These are phyloP conservation scores for Bradypodion pumilum DNA, from an alignment of 2,797 vertebrate species.

Conservation along the genomic window DNA sequence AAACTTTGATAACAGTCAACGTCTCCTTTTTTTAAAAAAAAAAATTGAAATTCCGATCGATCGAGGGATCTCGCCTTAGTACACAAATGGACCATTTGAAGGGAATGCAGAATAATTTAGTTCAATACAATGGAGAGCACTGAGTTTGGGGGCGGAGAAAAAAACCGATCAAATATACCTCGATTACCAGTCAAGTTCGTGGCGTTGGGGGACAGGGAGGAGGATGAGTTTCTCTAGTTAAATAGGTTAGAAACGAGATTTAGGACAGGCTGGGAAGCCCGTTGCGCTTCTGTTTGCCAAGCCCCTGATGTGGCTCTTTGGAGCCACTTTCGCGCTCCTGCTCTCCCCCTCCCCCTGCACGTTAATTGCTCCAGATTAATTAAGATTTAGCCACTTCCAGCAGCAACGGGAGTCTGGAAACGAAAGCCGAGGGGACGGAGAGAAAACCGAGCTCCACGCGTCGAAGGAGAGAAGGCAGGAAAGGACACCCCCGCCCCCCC, in stretches of 20 bases:
- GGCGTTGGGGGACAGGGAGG: neutral
- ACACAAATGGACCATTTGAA: neutral
- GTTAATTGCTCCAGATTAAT: neutral
- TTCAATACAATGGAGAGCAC: neutral
- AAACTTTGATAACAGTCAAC: neutral
- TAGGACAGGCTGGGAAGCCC: neutral
- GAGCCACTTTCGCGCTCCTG: too few species aligned
- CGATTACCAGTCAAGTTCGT: neutral
- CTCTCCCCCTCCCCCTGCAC: too few species aligned
- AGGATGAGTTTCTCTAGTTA: neutral
- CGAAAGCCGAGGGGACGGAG: too few species aligned
- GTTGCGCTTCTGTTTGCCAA: neutral
- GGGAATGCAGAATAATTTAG: neutral
- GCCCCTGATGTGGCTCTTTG: accelerated
- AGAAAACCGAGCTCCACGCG: neutral
- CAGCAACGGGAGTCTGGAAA: neutral
- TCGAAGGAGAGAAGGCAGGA: neutral
- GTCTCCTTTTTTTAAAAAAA: neutral
- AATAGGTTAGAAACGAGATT: too few species aligned
- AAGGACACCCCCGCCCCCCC: too few species aligned
- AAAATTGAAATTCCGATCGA: neutral
- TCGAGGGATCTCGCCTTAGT: neutral
- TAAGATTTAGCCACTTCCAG: neutral
- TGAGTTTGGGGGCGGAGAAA: neutral
- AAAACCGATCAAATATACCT: neutral